Conservation (phyloP, 30 jellyfish, hydroid and myxozoan genomes). For the Hydra vulgaris region DNA sequence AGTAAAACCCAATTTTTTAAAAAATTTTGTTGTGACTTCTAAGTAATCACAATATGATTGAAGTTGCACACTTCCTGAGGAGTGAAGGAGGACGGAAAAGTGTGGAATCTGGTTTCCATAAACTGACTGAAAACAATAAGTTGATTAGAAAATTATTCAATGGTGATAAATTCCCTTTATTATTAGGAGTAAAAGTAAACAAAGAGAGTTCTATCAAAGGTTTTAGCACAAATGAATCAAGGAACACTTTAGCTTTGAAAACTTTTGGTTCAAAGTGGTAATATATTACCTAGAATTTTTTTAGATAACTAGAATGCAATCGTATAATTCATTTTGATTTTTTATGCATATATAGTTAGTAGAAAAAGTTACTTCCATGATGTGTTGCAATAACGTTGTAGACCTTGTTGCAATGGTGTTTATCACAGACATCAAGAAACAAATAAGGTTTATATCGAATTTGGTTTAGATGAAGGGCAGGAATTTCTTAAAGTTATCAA, state of each 20-base stretch:
- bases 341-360: not conserved
- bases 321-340: not conserved
- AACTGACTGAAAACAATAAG: not conserved
- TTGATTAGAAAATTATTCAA: not conserved
- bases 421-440: not conserved
- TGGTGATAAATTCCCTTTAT: not conserved
- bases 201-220: no score
- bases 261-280: no score
- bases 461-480: not conserved
- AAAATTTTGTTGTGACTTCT: no score
- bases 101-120: not conserved
- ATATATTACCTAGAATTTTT: not conserved
- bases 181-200: not conserved
- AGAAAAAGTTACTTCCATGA: not conserved
- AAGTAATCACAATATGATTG: no score
- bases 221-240: no score
- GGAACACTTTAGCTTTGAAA: no score
- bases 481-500: not conserved
- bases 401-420: not conserved
- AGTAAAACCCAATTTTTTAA: no score
- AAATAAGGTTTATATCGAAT: not conserved
- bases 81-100: not conserved
- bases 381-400: not conserved
- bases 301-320: not conserved
- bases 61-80: not conserved